Evolutionary conservation across 2,888 invertebrate genomes (phyloP), one percentile per base, ranked within the genome.

Genomic region (Clepsis dumicolana): DNA sequence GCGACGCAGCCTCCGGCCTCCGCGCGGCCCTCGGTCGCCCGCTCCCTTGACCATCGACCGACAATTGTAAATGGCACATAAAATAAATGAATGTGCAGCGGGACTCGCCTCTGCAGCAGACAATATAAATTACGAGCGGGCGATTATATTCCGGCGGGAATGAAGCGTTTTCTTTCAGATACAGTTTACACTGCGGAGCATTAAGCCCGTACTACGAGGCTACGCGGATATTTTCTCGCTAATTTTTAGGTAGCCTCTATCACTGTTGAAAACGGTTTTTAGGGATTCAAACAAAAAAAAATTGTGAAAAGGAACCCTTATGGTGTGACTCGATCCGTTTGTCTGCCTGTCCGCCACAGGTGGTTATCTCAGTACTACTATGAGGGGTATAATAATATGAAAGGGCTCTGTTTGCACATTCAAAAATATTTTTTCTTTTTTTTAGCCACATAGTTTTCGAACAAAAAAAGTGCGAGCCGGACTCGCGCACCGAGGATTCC

Each of bases 21-120:
- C 38, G 14, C 38, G 38, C 80, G 44, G 81, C 80, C 79, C 72
- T 75, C 72, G 77, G 82, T 81, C 80, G 75, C 84, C 85, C 80
- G 85, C 90, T 91, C 94, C 94, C 94, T 94, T 94, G 94, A 93
- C 94, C 94, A 94, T 94, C 93, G 94, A 94, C 93, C 94, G 94
- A 94, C 94, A 93, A 94, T 94, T 94, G 94, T 94, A 94, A 94
- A 94, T 94, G 94, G 94, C 94, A 94, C 94, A 94, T 94, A 94
- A 94, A 94, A 94, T 94, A 94, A 94, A 94, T 94, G 94, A 94
- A 94, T 94, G 94, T 94, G 94, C 94, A 93, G 89, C 89, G 93
- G 91, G 91, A 91, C 92, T 90, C 90, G 93, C 91, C 93, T 93
- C 94, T 94, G 94, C 94, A 94, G 89, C 93, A 94, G 94, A 94